Percentiles rank a stretch among this genome's conserved stretches.
phyloP scores from a whole-genome alignment of 2,113 vertebrate species.

The Pterocles gutturalis region DNA sequence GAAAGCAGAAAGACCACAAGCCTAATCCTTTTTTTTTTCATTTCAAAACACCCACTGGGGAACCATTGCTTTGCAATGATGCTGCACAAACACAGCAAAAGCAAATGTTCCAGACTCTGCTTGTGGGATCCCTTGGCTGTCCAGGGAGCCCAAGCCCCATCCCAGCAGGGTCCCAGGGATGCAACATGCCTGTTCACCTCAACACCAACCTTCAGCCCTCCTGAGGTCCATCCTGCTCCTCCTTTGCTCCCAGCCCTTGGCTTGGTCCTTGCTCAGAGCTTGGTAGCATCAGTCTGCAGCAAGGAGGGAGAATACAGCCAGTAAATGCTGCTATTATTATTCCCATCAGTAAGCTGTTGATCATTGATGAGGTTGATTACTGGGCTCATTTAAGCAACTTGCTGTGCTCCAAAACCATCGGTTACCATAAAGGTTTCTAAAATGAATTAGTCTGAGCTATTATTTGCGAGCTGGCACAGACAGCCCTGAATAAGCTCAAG shows the following conservation, averaged over 20 bases:
- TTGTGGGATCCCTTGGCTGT: accelerated
- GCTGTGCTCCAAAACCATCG: background rate
- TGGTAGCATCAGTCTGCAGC: background rate
- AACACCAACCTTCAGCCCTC: background rate
- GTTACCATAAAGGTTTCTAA: conserved; percentile 2
- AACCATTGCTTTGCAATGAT: background rate
- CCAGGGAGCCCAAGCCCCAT: accelerated
- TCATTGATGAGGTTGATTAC: conserved; percentile 15
- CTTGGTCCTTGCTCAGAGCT: background rate
- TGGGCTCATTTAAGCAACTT: conserved; percentile 22
- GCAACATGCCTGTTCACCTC: accelerated
- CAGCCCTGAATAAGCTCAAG: background rate
- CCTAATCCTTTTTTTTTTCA: background rate
- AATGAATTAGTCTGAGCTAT: conserved; percentile 13
- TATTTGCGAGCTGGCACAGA: background rate
- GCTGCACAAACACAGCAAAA: background rate
- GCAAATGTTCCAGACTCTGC: background rate
- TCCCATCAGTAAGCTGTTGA: background rate
- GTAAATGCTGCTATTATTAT: background rate
- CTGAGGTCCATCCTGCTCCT: background rate
- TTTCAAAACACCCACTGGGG: background rate
- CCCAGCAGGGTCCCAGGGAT: background rate
- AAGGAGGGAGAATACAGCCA: background rate
- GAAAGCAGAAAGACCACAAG: background rate
- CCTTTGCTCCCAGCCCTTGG: background rate